Conservation (phyloP, 2,797 vertebrate species). For the Oceanodroma leucorhoa region DNA sequence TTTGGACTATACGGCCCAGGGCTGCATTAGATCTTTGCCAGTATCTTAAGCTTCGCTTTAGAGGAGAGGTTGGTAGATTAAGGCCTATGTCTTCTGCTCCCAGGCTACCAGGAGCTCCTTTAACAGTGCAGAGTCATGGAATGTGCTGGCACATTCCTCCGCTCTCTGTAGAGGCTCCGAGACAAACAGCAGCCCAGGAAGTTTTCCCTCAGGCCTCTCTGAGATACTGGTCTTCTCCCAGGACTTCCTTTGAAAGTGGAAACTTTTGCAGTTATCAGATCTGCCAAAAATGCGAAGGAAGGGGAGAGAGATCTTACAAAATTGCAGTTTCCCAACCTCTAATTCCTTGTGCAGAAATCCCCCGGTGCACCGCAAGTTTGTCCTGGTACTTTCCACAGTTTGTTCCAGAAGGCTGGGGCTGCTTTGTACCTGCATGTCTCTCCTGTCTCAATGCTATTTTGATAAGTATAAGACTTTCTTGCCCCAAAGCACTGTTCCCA, state of each 20-base stretch:
- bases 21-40: neutral
- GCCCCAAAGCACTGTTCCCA: neutral
- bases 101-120: neutral
- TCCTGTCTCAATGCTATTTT: neutral
- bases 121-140: neutral
- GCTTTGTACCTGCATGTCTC: accelerated
- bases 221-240: neutral
- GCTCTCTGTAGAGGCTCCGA: neutral
- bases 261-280: neutral
- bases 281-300: neutral
- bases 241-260: neutral
- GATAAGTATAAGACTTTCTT: neutral
- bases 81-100: neutral
- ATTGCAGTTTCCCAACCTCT: neutral
- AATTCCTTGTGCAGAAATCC: neutral
- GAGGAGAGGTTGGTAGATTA: neutral
- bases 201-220: neutral
- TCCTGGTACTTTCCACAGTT: neutral
- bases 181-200: neutral
- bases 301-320: neutral
- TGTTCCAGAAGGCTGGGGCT: neutral
- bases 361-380: neutral
- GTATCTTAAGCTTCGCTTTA: neutral
- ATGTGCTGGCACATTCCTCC: neutral
- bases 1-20: neutral